A percentile compares a stretch with the other conserved stretches of the same genome.
Evolutionary conservation across 2,888 invertebrate species (phyloP).

Genomic region (Eupsilia transversa): DNA sequence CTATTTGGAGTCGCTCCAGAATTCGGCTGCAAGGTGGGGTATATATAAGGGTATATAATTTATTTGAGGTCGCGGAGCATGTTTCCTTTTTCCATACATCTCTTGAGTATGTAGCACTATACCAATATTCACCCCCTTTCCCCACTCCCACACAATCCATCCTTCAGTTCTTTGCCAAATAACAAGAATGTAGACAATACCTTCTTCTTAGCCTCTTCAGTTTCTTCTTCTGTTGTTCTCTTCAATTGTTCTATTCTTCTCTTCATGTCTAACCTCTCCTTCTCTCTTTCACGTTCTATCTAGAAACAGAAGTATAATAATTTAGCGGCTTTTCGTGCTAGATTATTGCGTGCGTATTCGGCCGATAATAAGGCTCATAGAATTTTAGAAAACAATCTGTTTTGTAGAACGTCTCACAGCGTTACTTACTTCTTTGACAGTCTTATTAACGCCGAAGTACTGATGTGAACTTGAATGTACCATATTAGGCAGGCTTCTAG

Average conservation of each 20-base stretch:
- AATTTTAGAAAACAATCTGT: neutral
- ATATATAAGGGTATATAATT: no score
- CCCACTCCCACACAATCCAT: neutral
- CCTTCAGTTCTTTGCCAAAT: neutral
- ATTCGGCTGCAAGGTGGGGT: no score
- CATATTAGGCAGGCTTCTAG: neutral
- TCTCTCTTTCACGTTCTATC: conserved; percentile 97
- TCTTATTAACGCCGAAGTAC: neutral
- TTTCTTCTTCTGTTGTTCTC: conserved; percentile 96
- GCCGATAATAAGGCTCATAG: neutral
- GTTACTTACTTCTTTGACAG: neutral
- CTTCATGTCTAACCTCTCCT: conserved; percentile 96
- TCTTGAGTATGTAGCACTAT: neutral
- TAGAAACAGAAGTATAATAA: conserved; percentile 72
- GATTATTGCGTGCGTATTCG: neutral
- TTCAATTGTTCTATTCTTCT: conserved; percentile 96
- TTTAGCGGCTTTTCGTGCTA: neutral
- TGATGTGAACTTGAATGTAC: neutral
- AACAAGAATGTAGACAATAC: conserved; percentile 74
- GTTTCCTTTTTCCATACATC: neutral
- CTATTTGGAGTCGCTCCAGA: no score
- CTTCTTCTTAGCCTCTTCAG: conserved; percentile 96
- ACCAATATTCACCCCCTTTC: neutral
- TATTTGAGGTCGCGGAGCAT: neutral
- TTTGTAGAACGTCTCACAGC: neutral